Conservation (phyloP, 2,888 invertebrate species). For the Galerucella nymphaeae region DNA sequence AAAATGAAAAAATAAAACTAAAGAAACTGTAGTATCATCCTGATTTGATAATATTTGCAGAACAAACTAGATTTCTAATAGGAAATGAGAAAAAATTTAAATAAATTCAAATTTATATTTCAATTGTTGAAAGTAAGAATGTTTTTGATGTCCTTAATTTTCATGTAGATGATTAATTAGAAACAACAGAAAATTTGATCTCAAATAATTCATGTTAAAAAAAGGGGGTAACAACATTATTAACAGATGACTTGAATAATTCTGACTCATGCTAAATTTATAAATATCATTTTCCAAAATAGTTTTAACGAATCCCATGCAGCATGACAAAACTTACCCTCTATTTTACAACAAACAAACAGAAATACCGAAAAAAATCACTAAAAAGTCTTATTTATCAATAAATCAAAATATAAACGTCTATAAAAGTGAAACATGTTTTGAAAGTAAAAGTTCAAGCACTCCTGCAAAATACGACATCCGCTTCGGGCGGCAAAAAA, state of each 20-base stretch:
- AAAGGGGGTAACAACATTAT: not conserved
- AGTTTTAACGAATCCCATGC: slow-evolving; percentile 10
- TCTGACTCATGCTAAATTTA: not conserved
- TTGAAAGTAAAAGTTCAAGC: slow-evolving; percentile 19
- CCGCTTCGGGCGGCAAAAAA: slow-evolving; percentile 28
- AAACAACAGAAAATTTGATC: no score
- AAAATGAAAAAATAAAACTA: no score
- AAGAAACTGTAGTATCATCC: no score
- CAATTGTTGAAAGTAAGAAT: no score
- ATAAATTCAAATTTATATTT: no score
- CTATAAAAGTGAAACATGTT: slow-evolving; percentile 18
- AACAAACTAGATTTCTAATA: no score
- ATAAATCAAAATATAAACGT: slow-evolving; percentile 19
- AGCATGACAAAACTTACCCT: slow-evolving; percentile 27
- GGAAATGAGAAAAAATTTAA: no score
- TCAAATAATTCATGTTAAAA: no score
- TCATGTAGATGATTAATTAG: no score
- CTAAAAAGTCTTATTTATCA: slow-evolving; percentile 22
- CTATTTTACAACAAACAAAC: slow-evolving; percentile 13
- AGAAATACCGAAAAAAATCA: slow-evolving; percentile 11
- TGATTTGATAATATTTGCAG: no score
- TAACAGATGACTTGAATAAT: not conserved
- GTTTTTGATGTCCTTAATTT: no score
- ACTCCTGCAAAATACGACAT: slow-evolving; percentile 27
- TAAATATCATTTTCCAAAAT: not conserved